These are phyloP conservation scores for Pocillopora grandis DNA, from an alignment of 92 coral and sea anemone genomes.

Conservation along the genomic window DNA sequence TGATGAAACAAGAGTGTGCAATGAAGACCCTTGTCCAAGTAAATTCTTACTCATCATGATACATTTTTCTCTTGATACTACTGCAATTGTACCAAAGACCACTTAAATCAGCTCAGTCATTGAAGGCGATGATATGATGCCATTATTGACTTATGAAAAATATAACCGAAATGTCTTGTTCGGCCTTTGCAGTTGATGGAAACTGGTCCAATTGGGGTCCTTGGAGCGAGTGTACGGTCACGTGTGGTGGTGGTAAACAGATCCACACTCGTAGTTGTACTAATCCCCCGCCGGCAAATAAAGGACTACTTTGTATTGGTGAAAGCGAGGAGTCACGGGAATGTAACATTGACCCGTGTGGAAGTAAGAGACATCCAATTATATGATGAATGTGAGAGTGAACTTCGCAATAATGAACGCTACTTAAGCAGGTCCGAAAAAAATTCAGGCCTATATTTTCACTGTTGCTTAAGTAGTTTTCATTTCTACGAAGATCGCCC, in stretches of 20 bases:
- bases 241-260: constrained; percentile 53
- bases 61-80: too few species aligned
- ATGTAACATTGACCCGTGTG: constrained; percentile 26
- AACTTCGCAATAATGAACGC: too few species aligned
- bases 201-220: constrained; percentile 54
- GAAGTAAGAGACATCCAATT: constrained; percentile 7
- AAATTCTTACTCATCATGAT: neutral
- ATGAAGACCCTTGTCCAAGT: constrained; percentile 35
- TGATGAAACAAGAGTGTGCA: constrained; percentile 7
- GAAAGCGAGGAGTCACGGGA: constrained; percentile 20
- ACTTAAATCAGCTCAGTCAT: neutral
- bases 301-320: constrained; percentile 42
- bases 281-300: constrained; percentile 40
- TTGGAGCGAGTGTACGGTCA: constrained; percentile 49
- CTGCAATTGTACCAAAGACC: neutral
- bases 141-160: neutral
- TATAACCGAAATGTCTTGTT: neutral
- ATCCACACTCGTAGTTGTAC: constrained; percentile 45
- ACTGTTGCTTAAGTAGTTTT: too few species aligned
- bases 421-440: too few species aligned
- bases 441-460: too few species aligned
- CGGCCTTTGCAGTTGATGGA: constrained; percentile 30
- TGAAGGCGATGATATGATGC: too few species aligned
- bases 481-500: too few species aligned
- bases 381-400: neutral